A percentile compares a stretch with the other conserved stretches of the same genome.
Conservation (phyloP, 2,888 invertebrate genomes). For the Ptychoptera contaminata region DNA sequence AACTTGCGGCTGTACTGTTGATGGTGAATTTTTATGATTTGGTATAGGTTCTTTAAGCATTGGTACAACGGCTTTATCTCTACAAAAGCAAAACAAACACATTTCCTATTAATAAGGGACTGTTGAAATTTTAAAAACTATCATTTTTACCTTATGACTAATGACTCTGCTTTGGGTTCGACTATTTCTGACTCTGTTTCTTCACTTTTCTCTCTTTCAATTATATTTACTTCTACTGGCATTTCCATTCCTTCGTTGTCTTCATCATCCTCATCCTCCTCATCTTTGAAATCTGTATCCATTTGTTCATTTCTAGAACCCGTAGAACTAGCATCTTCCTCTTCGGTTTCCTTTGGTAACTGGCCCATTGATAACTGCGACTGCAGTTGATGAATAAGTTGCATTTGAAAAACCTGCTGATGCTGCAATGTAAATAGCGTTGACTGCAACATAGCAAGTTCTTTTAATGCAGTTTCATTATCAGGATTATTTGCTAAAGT, state of each 20-base stretch:
- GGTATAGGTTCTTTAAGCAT: conserved; percentile 3
- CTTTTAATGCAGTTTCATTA: conserved; percentile 64
- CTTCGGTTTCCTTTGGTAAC: conserved; percentile 3
- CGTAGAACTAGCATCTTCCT: not conserved
- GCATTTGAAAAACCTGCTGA: conserved; percentile 89
- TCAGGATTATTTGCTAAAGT: conserved; percentile 65
- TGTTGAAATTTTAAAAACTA: too few relatives aligned
- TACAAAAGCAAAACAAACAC: too few relatives aligned
- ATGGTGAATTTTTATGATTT: not conserved
- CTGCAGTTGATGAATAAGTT: conserved; percentile 86
- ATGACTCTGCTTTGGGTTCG: not conserved
- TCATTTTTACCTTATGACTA: too few relatives aligned
- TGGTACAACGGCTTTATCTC: too few relatives aligned
- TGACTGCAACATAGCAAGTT: conserved; percentile 74
- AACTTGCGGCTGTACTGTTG: not conserved
- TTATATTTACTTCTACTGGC: conserved; percentile 7
- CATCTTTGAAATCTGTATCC: not conserved
- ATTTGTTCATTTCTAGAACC: not conserved
- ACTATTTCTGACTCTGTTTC: conserved; percentile 18
- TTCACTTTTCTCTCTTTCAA: conserved; percentile 13
- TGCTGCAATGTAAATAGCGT: conserved; percentile 89
- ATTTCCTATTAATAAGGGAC: too few relatives aligned
- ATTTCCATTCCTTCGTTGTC: conserved; percentile 8
- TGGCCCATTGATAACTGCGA: conserved; percentile 48
- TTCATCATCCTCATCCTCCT: conserved; percentile 7